These are phyloP conservation scores for Acomys russatus DNA, from an alignment of 2,797 vertebrate species.

Conservation along the genomic window DNA sequence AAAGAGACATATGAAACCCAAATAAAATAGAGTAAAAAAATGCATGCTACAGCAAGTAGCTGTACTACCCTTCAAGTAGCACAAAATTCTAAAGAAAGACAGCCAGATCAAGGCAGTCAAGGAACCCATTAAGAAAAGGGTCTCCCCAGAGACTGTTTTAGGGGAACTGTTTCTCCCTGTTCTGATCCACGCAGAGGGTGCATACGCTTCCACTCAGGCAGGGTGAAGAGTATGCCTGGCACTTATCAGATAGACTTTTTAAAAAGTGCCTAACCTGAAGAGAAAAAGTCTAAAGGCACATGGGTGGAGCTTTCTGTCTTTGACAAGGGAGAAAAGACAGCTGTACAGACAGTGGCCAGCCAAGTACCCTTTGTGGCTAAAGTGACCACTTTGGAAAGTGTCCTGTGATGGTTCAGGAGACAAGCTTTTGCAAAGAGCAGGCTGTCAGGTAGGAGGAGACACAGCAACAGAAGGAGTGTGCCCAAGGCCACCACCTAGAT, in stretches of 20 bases:
- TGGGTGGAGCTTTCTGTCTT: not conserved
- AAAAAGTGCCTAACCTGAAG: not conserved
- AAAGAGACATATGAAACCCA: too few relatives aligned
- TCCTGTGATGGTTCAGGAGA: not conserved
- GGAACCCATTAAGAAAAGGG: fast-evolving
- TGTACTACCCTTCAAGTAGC: not conserved
- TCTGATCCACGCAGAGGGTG: fast-evolving
- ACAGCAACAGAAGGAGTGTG: not conserved
- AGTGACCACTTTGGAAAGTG: not conserved
- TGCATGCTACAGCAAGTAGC: too few relatives aligned
- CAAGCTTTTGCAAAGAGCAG: too few relatives aligned
- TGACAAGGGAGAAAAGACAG: not conserved
- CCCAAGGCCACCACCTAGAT: not conserved
- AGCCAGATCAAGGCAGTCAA: not conserved
- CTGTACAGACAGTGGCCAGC: not conserved
- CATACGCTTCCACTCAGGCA: not conserved
- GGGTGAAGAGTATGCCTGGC: too few relatives aligned
- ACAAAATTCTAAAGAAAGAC: not conserved
- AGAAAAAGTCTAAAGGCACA: not conserved
- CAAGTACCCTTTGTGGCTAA: not conserved
- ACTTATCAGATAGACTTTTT: not conserved
- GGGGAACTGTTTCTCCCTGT: fast-evolving
- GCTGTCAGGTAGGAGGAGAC: not conserved
- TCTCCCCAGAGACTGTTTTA: not conserved
- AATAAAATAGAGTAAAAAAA: too few relatives aligned